A percentile compares a stretch with the other conserved stretches of the same genome.
Evolutionary conservation across 2,797 vertebrate genomes (phyloP).

Genomic region (Delichon dasypus): DNA sequence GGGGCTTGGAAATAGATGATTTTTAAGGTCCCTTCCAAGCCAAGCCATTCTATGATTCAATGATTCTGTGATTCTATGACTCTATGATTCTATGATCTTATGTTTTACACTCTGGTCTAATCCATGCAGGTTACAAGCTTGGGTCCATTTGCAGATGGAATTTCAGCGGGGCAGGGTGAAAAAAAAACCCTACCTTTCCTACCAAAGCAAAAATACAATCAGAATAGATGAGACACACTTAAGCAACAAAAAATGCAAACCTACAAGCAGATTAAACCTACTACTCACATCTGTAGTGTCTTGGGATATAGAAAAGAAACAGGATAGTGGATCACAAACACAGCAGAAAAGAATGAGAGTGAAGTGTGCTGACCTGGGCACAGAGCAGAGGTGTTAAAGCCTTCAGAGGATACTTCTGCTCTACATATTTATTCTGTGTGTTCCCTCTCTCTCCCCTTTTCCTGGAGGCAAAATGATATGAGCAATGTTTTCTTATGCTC

Average conservation of each 20-base stretch:
- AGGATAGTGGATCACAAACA: background rate
- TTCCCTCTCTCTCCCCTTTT: background rate
- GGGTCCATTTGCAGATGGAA: background rate
- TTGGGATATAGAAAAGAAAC: background rate
- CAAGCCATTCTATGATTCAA: background rate
- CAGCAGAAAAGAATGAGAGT: background rate
- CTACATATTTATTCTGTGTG: background rate
- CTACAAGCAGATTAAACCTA: background rate
- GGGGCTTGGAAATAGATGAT: background rate
- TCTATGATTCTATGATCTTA: background rate
- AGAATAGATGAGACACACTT: background rate
- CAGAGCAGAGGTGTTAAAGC: background rate
- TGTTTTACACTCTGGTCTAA: background rate
- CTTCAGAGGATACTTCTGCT: background rate
- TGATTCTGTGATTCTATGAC: background rate
- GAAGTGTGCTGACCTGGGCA: background rate
- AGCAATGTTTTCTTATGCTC: background rate
- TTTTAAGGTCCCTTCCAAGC: background rate
- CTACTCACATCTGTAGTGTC: background rate
- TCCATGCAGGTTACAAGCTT: background rate
- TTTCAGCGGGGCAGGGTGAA: background rate
- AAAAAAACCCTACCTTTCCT: background rate
- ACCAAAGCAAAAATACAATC: background rate
- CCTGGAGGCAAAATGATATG: background rate
- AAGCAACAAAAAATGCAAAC: background rate